phyloP scores from a whole-genome alignment of 2,797 vertebrate species.

The Rhynchotus rufescens region DNA sequence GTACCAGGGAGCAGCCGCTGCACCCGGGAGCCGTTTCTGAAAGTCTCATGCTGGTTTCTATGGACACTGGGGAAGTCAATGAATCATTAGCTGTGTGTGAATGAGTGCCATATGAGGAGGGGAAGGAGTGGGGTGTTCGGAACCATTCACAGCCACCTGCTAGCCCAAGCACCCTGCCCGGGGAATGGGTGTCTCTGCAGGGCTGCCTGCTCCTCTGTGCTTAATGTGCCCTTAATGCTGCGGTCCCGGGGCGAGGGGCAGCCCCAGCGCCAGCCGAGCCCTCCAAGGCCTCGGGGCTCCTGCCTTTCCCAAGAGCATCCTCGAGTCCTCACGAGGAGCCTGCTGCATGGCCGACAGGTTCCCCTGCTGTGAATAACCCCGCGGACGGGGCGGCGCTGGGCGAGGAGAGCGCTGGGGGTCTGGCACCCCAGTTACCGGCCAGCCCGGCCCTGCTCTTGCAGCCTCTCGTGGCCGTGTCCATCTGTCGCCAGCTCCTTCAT shows the following conservation, averaged over 20 bases:
- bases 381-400: too few relatives aligned
- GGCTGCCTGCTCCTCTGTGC: background rate
- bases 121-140: background rate
- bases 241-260: too few relatives aligned
- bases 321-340: background rate
- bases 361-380: too few relatives aligned
- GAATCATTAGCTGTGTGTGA: background rate
- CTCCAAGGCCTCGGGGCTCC: too few relatives aligned
- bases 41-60: background rate
- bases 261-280: too few relatives aligned
- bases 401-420: too few relatives aligned
- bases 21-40: rapidly evolving
- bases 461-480: background rate
- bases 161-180: background rate
- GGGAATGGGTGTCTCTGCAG: background rate
- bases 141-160: rapidly evolving
- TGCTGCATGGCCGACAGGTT: background rate
- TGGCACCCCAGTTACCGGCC: too few relatives aligned
- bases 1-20: rapidly evolving
- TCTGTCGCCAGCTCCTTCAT: background rate
- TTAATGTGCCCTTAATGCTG: too few relatives aligned
- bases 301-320: background rate
- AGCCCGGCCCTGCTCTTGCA: too few relatives aligned
- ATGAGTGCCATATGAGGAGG: background rate
- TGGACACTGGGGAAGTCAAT: background rate